Evolutionary conservation across 2,113 vertebrate species (phyloP).

Genomic region (Pollimyrus isidori): DNA sequence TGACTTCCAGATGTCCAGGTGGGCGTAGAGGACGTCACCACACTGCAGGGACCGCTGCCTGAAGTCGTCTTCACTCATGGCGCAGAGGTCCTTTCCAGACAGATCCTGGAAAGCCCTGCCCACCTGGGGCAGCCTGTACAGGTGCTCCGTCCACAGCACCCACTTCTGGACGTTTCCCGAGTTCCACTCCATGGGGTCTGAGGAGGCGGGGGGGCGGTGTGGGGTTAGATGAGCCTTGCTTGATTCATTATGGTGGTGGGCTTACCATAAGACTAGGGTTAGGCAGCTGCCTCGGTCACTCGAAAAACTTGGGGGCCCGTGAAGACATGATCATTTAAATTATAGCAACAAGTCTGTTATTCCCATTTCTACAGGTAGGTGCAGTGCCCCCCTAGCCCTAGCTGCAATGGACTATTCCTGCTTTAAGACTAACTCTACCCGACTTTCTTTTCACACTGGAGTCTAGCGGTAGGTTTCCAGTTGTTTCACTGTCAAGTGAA

Average conservation of each 20-base stretch:
- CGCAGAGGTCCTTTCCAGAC: constrained; percentile 74
- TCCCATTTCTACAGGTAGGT: neutral
- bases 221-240: neutral
- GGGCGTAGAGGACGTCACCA: constrained; percentile 77
- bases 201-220: neutral
- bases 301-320: neutral
- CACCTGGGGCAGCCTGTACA: constrained; percentile 77
- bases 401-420: neutral
- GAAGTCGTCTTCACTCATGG: constrained; percentile 82
- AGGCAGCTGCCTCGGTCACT: neutral
- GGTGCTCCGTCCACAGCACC: constrained; percentile 89
- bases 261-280: neutral
- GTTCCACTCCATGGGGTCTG: constrained; percentile 80
- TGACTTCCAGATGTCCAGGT: constrained; percentile 92
- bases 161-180: constrained; percentile 82
- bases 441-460: neutral
- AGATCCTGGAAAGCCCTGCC: constrained; percentile 78
- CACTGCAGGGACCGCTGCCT: constrained; percentile 69
- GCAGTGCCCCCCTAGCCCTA: rapidly evolving
- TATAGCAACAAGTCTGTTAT: neutral
- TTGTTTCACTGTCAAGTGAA: neutral
- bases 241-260: neutral
- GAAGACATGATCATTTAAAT: neutral
- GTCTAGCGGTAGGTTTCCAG: neutral
- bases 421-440: neutral